Base-by-base conservation (phyloP, 2,888 invertebrate genomes). In the Trileptium ribeirensis region DNA sequence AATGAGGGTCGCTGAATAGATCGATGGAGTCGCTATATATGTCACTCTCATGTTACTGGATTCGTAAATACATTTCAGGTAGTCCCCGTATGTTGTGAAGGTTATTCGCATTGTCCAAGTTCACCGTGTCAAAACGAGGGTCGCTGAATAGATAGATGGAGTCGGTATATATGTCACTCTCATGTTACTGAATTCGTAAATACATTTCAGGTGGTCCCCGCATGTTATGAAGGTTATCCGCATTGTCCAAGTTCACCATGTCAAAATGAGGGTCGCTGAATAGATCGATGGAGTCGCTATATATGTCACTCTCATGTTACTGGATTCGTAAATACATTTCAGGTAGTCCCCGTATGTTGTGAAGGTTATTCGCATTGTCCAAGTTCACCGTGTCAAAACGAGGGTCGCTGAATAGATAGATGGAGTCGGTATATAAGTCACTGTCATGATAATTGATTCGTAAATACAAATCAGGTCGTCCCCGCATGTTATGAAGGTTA, bases 401-500 rank as follows among this genome's bases (percentile, higher is more conserved):
- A 94, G 0, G 96, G 95, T 0, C 90, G 91, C 34, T 97, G 97
- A 89, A 91, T 92, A 1, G 96, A 97, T 89, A 97, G 97, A 0
- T 97, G 97, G 97, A 96, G 97, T 90, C 91, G 97, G 82, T 94
- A 94, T 85, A 92, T 95, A 79, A 97, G 97, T 88, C 96, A 97
- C 89, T 97, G 97, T 89, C 93, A 94, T n/a, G n/a, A n/a, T n/a
- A n/a, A n/a, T n/a, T n/a, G n/a, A 51, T 15, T 15, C 51, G 51
- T 51, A 15, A 8, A 51, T 8, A 51, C 24, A 15, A 33, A 33
- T 75, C 77, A 75, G 77, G 39, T 75, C 8, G 36, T 75, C 38
- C 77, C 36, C 24, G 93, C 95, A 33, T 97, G 97, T 88, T 94
- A 94, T 88, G 92, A 93, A 40, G 86, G 86, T 82, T 87, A 88